These are phyloP conservation scores for Mamestra brassicae DNA, from an alignment of 2,888 invertebrate genomes.

Conservation along the genomic window DNA sequence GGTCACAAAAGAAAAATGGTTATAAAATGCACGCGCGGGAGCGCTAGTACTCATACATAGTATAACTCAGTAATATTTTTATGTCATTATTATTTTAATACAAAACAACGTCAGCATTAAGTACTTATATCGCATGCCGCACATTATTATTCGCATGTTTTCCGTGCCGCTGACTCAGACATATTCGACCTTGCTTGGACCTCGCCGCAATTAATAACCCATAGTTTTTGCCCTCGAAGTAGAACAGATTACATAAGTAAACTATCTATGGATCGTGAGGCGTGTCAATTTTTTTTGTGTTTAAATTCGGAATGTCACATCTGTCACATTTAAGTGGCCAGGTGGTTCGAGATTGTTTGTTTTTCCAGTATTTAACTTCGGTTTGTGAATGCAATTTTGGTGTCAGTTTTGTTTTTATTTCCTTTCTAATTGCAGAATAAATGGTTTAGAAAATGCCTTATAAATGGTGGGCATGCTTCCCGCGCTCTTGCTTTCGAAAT, in stretches of 20 bases:
- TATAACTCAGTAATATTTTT: background rate
- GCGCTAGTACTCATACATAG: too few relatives aligned
- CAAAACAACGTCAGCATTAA: slow-evolving; percentile 21
- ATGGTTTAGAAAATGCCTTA: background rate
- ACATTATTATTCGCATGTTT: slow-evolving; percentile 49
- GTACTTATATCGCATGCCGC: slow-evolving; percentile 31
- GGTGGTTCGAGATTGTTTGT: slow-evolving; percentile 32
- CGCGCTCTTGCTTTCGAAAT: slow-evolving; percentile 10
- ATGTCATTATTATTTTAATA: slow-evolving; percentile 11
- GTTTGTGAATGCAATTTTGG: background rate
- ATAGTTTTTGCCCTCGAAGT: slow-evolving; percentile 66
- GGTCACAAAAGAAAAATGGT: too few relatives aligned
- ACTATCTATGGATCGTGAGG: slow-evolving; percentile 11
- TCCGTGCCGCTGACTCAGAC: slow-evolving; percentile 63
- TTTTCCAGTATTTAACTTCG: slow-evolving; percentile 18
- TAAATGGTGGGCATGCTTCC: background rate
- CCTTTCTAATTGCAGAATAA: slow-evolving; percentile 21
- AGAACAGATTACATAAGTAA: slow-evolving; percentile 45
- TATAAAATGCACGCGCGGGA: too few relatives aligned
- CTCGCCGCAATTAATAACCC: slow-evolving; percentile 64
- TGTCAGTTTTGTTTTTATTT: background rate
- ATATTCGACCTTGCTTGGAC: slow-evolving; percentile 67
- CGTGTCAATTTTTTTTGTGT: slow-evolving; percentile 32
- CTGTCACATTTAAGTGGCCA: slow-evolving; percentile 35
- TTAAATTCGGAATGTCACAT: slow-evolving; percentile 35